Percentiles rank a stretch among this genome's conserved stretches.
Evolutionary conservation across 2,888 invertebrate genomes (phyloP).

Genomic region (Spilarctia lutea): DNA sequence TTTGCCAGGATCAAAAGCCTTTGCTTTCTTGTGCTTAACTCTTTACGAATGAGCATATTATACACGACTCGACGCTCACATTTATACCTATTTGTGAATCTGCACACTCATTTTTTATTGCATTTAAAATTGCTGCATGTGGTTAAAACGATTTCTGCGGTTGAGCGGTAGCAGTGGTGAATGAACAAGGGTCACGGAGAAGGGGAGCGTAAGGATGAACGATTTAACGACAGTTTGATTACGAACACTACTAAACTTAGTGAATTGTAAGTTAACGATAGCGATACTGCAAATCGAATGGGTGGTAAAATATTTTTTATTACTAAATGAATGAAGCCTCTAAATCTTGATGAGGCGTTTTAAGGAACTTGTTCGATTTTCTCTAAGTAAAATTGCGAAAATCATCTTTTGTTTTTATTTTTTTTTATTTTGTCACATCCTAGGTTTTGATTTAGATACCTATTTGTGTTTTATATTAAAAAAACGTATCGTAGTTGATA

Average conservation of each 20-base stretch:
- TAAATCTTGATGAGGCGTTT: not conserved
- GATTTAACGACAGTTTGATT: slow-evolving; percentile 45
- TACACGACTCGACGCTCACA: not conserved
- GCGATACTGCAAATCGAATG: slow-evolving; percentile 10
- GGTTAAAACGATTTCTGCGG: slow-evolving; percentile 17
- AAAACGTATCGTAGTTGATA: too few relatives aligned
- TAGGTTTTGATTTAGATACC: too few relatives aligned
- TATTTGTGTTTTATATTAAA: too few relatives aligned
- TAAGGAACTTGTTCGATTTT: too few relatives aligned
- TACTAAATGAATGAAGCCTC: not conserved
- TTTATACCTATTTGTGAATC: slow-evolving; percentile 2
- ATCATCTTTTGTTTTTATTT: too few relatives aligned
- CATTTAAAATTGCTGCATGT: slow-evolving; percentile 4
- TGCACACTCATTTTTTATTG: slow-evolving; percentile 5
- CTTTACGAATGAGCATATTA: not conserved
- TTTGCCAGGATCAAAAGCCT: not conserved
- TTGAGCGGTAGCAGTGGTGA: slow-evolving; percentile 6
- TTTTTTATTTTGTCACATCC: too few relatives aligned
- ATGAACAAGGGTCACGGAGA: slow-evolving; percentile 1
- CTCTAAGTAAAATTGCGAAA: too few relatives aligned
- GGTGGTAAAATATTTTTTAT: not conserved
- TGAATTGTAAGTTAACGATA: slow-evolving; percentile 16
- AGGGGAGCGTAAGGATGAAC: slow-evolving; percentile 16
- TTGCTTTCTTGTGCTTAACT: not conserved
- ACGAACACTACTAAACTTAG: slow-evolving; percentile 15